Percentiles rank a stretch among this genome's conserved stretches.
Evolutionary conservation across 2,797 vertebrate genomes (phyloP).

Genomic region (Coregonus suidteri): DNA sequence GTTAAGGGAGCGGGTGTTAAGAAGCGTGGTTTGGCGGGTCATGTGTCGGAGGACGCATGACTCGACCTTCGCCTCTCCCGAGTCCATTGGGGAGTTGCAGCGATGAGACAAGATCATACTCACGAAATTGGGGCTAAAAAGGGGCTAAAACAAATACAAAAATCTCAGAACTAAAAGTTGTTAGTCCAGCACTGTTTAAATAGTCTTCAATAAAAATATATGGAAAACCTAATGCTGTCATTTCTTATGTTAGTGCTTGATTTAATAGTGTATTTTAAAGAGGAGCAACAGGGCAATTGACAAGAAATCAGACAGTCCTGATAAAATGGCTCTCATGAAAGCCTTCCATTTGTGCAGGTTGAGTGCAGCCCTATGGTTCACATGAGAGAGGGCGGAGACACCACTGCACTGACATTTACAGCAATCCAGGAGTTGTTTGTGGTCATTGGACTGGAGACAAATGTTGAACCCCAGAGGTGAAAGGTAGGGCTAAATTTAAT

Average conservation of each 20-base stretch:
- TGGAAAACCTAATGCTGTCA: neutral
- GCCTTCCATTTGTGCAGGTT: constrained; percentile 70
- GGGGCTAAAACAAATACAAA: too few species aligned
- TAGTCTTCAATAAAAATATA: neutral
- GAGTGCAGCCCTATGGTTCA: constrained; percentile 68
- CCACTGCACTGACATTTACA: constrained; percentile 76
- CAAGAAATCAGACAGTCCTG: constrained; percentile 34
- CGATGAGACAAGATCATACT: too few species aligned
- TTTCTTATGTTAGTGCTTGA: neutral
- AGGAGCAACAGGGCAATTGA: neutral
- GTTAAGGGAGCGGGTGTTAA: too few species aligned
- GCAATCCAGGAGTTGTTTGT: constrained; percentile 75
- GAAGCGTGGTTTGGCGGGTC: too few species aligned
- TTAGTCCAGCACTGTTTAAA: neutral
- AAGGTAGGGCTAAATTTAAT: constrained; percentile 73
- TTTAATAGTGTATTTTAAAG: neutral
- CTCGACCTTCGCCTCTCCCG: too few species aligned
- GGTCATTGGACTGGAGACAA: constrained; percentile 78
- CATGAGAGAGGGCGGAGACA: constrained; percentile 59
- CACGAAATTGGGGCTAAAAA: too few species aligned
- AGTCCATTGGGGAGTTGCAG: too few species aligned
- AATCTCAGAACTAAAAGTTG: neutral
- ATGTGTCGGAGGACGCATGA: too few species aligned
- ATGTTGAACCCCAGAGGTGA: constrained; percentile 67
- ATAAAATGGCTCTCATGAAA: constrained; percentile 64